phyloP scores from a whole-genome alignment of 1,140 invertebrate species.

The Probaryconus sp. region DNA sequence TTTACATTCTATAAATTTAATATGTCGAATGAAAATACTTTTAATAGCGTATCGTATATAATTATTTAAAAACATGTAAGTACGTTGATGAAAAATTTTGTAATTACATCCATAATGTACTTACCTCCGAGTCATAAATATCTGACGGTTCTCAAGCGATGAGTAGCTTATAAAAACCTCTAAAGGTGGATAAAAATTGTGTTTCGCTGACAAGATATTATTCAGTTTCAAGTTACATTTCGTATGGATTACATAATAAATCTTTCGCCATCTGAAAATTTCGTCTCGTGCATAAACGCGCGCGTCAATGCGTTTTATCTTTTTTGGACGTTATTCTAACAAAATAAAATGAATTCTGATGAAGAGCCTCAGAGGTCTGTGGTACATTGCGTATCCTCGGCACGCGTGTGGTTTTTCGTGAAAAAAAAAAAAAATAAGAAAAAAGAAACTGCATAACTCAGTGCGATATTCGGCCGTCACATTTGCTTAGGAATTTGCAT shows the following conservation, averaged over 20 bases:
- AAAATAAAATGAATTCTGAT: conserved; percentile 21
- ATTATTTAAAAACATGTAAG: conserved; percentile 3
- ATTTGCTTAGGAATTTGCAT: conserved; percentile 33
- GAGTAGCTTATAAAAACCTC: conserved; percentile 9
- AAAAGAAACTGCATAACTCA: conserved; percentile 23
- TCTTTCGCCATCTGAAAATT: conserved; percentile 16
- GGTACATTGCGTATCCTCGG: conserved; percentile 16
- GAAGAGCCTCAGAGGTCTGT: conserved; percentile 13
- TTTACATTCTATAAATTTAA: too few relatives aligned
- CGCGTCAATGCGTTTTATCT: conserved; percentile 19
- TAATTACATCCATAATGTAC: conserved; percentile 13
- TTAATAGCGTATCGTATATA: too few relatives aligned
- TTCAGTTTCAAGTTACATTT: conserved; percentile 30
- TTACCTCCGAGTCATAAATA: conserved; percentile 5
- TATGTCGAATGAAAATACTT: too few relatives aligned
- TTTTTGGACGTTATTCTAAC: conserved; percentile 7
- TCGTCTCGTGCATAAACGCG: conserved; percentile 15
- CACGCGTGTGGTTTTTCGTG: conserved; percentile 29
- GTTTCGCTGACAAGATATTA: conserved; percentile 15
- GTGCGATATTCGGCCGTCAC: conserved; percentile 8
- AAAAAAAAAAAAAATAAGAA: too few relatives aligned
- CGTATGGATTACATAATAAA: conserved; percentile 36
- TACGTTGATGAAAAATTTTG: not conserved
- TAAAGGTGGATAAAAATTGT: conserved; percentile 12
- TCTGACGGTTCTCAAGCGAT: not conserved